A percentile compares a stretch with the other conserved stretches of the same genome.
phyloP scores from a whole-genome alignment of 2,113 vertebrate species.

The Turnix velox region DNA sequence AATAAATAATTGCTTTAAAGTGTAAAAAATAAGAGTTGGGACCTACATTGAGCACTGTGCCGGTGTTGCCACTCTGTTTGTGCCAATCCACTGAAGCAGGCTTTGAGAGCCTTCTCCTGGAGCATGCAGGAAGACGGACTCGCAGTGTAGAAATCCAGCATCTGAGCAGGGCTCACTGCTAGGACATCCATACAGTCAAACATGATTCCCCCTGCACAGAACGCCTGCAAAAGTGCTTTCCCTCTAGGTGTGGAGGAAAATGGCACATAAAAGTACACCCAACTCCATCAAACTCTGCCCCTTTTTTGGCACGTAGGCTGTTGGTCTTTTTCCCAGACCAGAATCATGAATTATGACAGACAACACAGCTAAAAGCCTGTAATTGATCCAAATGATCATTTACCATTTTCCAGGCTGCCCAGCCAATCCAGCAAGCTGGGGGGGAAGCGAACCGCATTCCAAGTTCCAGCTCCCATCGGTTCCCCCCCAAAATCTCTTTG shows the following conservation, averaged over 20 bases:
- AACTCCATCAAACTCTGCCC: slow-evolving; percentile 97
- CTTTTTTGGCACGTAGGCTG: slow-evolving; percentile 84
- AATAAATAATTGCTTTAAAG: slow-evolving; percentile 18
- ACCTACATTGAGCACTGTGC: slow-evolving; percentile 94
- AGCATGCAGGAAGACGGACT: slow-evolving; percentile 91
- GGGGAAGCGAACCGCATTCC: slow-evolving; percentile 72
- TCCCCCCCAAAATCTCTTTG: slow-evolving; percentile 38
- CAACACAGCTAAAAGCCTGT: slow-evolving; percentile 83
- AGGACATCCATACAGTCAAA: slow-evolving; percentile 95
- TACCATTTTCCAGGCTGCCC: slow-evolving; percentile 83
- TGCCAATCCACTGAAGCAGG: slow-evolving; percentile 89
- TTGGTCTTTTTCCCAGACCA: slow-evolving; percentile 87
- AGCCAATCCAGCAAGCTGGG: slow-evolving; percentile 75
- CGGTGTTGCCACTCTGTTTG: slow-evolving; percentile 91
- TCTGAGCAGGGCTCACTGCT: slow-evolving; percentile 85
- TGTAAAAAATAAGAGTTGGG: slow-evolving; percentile 68
- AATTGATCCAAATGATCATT: slow-evolving; percentile 85
- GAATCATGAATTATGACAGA: slow-evolving; percentile 91
- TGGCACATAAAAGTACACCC: slow-evolving; percentile 82
- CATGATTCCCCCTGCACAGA: slow-evolving; percentile 83
- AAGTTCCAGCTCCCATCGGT: slow-evolving; percentile 63
- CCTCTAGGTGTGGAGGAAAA: slow-evolving; percentile 82
- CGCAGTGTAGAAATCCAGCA: slow-evolving; percentile 88
- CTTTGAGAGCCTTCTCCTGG: slow-evolving; percentile 91
- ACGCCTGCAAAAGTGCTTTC: slow-evolving; percentile 80